phyloP scores from a whole-genome alignment of 2,888 invertebrate species.

The Stomorhina lunata region DNA sequence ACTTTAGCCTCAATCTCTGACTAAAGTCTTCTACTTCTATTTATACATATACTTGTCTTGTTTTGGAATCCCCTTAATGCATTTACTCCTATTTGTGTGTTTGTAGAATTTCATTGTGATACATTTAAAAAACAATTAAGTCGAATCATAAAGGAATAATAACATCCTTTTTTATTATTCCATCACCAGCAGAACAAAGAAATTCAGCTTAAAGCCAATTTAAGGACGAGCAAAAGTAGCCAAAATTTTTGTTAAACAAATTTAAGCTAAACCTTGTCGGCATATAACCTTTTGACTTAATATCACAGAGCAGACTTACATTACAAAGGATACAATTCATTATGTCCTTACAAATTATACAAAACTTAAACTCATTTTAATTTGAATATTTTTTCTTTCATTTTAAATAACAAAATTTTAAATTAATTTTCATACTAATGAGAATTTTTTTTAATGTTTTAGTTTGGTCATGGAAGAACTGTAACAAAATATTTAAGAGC shows the following conservation, averaged over 20 bases:
- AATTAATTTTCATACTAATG: slow-evolving; percentile 28
- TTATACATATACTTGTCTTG: no score
- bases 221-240: no score
- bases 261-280: no score
- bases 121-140: slow-evolving; percentile 41
- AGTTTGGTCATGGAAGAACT: no score
- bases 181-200: background rate
- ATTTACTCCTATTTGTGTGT: background rate
- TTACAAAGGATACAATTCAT: no score
- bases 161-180: background rate
- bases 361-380: background rate
- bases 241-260: no score
- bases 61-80: no score
- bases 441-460: background rate
- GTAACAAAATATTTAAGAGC: background rate
- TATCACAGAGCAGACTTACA: no score
- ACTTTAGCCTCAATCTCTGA: no score
- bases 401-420: slow-evolving; percentile 4
- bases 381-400: background rate
- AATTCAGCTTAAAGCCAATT: background rate
- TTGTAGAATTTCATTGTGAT: background rate
- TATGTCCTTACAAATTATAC: background rate
- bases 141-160: slow-evolving; percentile 1
- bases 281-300: no score
- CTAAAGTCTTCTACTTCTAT: no score